phyloP scores from a whole-genome alignment of 2,797 vertebrate species.

The Cyclura pinguis region DNA sequence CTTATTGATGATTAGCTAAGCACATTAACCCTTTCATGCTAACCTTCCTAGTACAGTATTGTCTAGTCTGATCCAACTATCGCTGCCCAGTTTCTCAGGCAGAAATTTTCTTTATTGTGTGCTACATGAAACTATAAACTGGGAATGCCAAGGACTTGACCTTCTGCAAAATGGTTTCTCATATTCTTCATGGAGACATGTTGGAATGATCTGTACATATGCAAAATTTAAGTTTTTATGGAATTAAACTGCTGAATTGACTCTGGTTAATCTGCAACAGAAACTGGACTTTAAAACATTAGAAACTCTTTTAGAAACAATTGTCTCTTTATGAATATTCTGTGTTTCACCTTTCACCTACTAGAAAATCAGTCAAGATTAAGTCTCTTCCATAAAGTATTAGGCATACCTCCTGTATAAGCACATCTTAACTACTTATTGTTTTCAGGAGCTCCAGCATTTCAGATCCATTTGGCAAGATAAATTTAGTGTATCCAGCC shows the following conservation, averaged over 20 bases:
- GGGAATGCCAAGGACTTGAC: too few relatives aligned
- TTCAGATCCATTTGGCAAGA: conserved; percentile 30
- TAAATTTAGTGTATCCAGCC: conserved; percentile 38
- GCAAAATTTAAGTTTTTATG: neutral
- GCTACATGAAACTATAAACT: too few relatives aligned
- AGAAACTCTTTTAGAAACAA: conserved; percentile 30
- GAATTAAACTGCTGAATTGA: neutral
- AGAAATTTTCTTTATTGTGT: too few relatives aligned
- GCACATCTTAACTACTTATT: neutral
- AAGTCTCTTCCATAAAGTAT: conserved; percentile 30
- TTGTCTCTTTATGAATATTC: conserved; percentile 8
- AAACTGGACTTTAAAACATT: conserved; percentile 3
- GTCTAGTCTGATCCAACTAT: too few relatives aligned
- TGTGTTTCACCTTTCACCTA: conserved; percentile 26
- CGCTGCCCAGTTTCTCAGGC: too few relatives aligned
- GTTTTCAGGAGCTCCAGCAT: neutral
- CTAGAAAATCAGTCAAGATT: neutral
- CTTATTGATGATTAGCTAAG: too few relatives aligned
- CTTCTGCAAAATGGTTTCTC: too few relatives aligned
- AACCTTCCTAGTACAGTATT: too few relatives aligned
- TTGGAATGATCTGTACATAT: neutral
- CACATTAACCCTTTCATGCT: too few relatives aligned
- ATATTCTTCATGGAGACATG: too few relatives aligned
- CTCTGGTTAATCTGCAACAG: neutral
- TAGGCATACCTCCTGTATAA: conserved; percentile 18